These are phyloP conservation scores for Myotis yumanensis DNA, from an alignment of 2,113 vertebrate species.

Conservation along the genomic window DNA sequence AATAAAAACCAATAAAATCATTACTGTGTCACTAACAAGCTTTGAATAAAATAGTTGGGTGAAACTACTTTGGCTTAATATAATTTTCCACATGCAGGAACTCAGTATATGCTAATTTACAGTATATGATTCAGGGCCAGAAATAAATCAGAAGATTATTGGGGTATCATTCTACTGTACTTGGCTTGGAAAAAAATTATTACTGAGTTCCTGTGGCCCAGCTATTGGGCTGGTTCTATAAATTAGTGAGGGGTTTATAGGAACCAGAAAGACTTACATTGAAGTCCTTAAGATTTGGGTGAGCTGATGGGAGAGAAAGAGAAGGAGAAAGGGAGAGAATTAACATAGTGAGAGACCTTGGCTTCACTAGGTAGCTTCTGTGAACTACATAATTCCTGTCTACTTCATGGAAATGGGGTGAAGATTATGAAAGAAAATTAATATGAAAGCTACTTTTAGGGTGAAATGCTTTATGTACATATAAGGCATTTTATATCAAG, in stretches of 20 bases:
- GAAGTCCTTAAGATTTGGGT: not conserved
- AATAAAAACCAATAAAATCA: slow-evolving; percentile 35
- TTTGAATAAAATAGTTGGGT: not conserved
- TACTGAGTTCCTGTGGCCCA: not conserved
- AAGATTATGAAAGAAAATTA: not conserved
- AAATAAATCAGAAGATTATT: not conserved
- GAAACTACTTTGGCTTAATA: not conserved
- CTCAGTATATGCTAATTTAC: not conserved
- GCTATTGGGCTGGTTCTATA: not conserved
- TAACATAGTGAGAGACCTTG: not conserved
- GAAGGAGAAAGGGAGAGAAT: not conserved
- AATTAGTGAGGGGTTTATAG: not conserved
- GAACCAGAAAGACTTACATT: not conserved
- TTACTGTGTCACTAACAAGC: not conserved
- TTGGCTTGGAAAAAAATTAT: not conserved
- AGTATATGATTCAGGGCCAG: not conserved
- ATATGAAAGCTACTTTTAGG: not conserved
- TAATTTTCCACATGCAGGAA: not conserved
- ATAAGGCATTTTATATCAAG: not conserved
- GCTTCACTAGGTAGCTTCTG: not conserved
- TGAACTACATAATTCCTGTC: not conserved
- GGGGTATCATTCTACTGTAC: not conserved
- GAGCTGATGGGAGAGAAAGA: not conserved
- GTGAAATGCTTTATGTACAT: not conserved
- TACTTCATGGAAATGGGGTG: not conserved